These are phyloP conservation scores for Hycleus phaleratus DNA, from an alignment of 1,140 invertebrate species.

Conservation along the genomic window DNA sequence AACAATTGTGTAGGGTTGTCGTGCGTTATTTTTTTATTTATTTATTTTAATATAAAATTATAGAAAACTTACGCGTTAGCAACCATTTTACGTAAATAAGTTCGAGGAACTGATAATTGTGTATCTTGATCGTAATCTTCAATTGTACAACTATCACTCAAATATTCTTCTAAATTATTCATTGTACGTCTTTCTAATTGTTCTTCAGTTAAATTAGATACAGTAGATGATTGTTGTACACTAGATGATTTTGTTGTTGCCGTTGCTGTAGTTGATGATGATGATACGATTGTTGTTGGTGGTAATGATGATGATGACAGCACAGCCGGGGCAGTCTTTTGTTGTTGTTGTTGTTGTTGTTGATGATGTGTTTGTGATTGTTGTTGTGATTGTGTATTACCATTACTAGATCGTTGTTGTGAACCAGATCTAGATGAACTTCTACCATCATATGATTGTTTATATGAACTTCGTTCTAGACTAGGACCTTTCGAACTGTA, in stretches of 20 bases:
- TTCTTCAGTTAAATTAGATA: conserved; percentile 21
- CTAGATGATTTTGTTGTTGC: neutral
- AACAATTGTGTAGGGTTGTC: neutral
- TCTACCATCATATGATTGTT: conserved; percentile 38
- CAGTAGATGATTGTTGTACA: conserved; percentile 2
- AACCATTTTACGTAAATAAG: conserved; percentile 23
- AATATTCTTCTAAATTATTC: conserved; percentile 35
- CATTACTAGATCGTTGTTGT: conserved; percentile 45
- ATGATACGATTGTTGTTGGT: neutral
- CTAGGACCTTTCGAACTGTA: conserved; percentile 43
- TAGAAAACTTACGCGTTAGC: conserved; percentile 24
- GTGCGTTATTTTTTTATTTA: no score
- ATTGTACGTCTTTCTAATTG: conserved; percentile 32
- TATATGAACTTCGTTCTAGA: conserved; percentile 41
- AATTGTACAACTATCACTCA: conserved; percentile 25
- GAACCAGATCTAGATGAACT: conserved; percentile 49
- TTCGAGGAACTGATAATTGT: conserved; percentile 17
- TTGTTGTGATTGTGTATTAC: conserved; percentile 15
- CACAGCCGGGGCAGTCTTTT: neutral
- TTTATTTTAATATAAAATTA: neutral
- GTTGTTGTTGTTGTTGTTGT: conserved; percentile 8
- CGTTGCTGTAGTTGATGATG: neutral
- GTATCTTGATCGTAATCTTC: conserved; percentile 31
- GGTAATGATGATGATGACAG: neutral
- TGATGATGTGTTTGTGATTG: neutral